Evolutionary conservation across 2,888 invertebrate genomes (phyloP).

Genomic region (Uloborus plumipes): DNA sequence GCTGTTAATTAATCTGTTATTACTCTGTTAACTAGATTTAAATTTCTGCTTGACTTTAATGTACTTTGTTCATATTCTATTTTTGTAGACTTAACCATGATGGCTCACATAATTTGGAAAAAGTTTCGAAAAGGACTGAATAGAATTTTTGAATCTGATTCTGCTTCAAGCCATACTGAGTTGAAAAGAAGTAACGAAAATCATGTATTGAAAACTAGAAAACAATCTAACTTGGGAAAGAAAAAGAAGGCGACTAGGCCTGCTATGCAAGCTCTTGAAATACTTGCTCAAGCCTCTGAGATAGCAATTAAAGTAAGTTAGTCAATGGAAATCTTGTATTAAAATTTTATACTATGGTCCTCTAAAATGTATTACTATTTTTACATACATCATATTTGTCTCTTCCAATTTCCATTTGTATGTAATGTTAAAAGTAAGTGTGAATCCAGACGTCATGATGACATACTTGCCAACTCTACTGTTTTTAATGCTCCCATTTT

Average conservation of each 20-base stretch:
- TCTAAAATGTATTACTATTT: no score
- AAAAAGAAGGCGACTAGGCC: constrained; percentile 12
- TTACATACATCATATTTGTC: no score
- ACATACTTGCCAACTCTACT: no score
- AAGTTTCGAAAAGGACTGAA: not conserved
- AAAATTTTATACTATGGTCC: no score
- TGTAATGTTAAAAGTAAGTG: no score
- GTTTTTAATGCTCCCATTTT: no score
- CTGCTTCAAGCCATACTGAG: not conserved
- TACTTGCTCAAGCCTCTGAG: constrained; percentile 39
- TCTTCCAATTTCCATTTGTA: no score
- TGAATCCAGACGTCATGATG: no score
- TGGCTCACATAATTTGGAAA: constrained; percentile 3
- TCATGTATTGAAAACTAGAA: not conserved
- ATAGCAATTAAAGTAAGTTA: constrained; percentile 26
- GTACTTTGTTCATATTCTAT: not conserved
- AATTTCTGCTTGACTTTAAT: not conserved
- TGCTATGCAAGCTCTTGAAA: constrained; percentile 24
- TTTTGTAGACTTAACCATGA: constrained; percentile 5
- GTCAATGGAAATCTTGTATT: not conserved
- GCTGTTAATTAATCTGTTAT: no score
- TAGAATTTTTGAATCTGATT: not conserved
- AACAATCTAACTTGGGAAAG: not conserved
- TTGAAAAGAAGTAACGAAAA: no score
- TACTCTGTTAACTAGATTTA: no score